Evolutionary conservation across 2,797 vertebrate species (phyloP).

Genomic region (Peromyscus attwateri): DNA sequence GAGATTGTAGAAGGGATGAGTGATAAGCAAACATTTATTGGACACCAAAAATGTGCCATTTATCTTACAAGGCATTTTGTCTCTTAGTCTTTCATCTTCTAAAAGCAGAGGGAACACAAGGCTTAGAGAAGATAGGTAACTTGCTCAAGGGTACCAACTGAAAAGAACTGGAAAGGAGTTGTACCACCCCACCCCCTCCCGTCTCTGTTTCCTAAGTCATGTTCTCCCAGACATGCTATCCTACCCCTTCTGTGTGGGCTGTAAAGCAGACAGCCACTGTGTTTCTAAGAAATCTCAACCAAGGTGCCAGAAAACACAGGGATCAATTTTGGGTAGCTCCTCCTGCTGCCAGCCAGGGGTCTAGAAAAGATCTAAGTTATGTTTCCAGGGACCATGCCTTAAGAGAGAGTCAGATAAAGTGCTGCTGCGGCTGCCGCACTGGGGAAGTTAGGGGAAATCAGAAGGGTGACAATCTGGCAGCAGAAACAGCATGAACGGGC

Average conservation of each 20-base stretch:
- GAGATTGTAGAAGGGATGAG: neutral
- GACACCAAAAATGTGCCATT: neutral
- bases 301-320: neutral
- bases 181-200: neutral
- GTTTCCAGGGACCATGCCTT: neutral
- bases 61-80: neutral
- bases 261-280: neutral
- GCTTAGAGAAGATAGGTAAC: constrained; percentile 1
- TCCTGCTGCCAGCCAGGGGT: neutral
- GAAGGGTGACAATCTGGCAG: neutral
- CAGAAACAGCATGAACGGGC: neutral
- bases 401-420: neutral
- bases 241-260: neutral
- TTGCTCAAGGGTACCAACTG: neutral
- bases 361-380: neutral
- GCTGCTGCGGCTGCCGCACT: neutral
- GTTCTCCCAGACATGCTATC: neutral
- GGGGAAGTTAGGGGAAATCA: neutral
- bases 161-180: constrained; percentile 7
- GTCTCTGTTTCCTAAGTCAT: neutral
- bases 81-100: constrained; percentile 22
- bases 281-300: constrained; percentile 30
- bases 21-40: neutral
- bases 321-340: neutral
- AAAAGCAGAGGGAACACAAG: constrained; percentile 15